Base-by-base conservation (phyloP, 2,797 vertebrate genomes). In the Myripristis jacobus region DNA sequence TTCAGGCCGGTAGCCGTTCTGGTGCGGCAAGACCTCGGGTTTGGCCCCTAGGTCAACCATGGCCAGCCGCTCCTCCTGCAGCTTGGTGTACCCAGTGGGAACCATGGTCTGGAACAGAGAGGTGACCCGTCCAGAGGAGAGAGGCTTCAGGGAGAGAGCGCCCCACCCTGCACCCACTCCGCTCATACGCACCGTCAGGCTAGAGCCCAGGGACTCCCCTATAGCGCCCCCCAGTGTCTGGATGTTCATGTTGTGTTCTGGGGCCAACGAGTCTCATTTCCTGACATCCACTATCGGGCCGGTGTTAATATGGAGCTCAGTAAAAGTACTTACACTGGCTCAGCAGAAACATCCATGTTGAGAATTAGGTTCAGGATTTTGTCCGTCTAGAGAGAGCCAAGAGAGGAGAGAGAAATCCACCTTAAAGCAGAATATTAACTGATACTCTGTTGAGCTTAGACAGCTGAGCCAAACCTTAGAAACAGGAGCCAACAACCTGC, bases 51-150 rank as follows among this genome's bases (percentile, higher is more conserved):
- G 75, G 15, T 96, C 97, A 36, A 91, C 86, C 91, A 97, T 96
- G 77, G 96, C 93, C 67, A 96, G 91, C 41, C 95, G 93, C 79
- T 98, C 97, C 63, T 99, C 97, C 87, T 96, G 97, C 43, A 94
- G 94, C 58, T 95, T 96, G 84, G 95, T 95, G 81, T 96, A 97
- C 75, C 94, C 95, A 13, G 95, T 93, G 3, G 97, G 96, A 69
- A 98, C 97, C 96, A 98, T 97, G 77, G 94, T 97, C 77, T 96
- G 92, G 81, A 98, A 90, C 13, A 97, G 80, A 10, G 94, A 95
- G 83, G 95, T 70, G 75, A 96, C 91, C 60, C 93, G 94, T 36
- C 95, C 94, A 0, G 95, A 94, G 13, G 95, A 94, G 88, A 95
- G 66, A 2, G 95, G 92, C 80, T 92, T 96, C 56, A 96, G 83